Evolutionary conservation across 2,113 vertebrate genomes (phyloP).

Genomic region (Esox niger): DNA sequence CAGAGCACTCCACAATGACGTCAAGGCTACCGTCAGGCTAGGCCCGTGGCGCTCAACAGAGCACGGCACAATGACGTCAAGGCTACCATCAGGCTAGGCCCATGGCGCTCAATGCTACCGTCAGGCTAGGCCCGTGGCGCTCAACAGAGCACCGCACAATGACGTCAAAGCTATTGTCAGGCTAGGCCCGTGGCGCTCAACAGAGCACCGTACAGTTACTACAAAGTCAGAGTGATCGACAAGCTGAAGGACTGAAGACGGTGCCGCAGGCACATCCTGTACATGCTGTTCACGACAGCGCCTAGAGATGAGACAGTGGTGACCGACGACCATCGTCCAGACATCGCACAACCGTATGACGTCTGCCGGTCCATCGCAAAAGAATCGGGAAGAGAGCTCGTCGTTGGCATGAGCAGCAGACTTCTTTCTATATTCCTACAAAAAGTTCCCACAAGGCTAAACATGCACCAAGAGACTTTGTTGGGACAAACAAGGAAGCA

Average conservation of each 20-base stretch:
- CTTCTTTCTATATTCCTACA: constrained; percentile 34
- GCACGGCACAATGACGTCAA: too few species aligned
- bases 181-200: too few species aligned
- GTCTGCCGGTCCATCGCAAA: background rate
- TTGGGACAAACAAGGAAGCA: constrained; percentile 39
- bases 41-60: too few species aligned
- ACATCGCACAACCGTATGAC: background rate
- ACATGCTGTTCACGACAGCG: too few species aligned
- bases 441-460: constrained; percentile 31
- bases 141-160: too few species aligned
- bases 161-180: too few species aligned
- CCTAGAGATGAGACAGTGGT: background rate
- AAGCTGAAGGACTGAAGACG: background rate
- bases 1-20: background rate
- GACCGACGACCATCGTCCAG: background rate
- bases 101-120: background rate
- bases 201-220: background rate
- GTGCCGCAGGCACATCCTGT: too few species aligned
- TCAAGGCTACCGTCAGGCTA: background rate
- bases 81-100: too few species aligned
- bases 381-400: background rate
- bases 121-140: too few species aligned
- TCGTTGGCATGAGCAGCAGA: background rate
- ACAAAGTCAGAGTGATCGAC: constrained; percentile 1
- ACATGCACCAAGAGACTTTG: constrained; percentile 42